phyloP scores from a whole-genome alignment of 2,888 invertebrate species.

The Phlogophora meticulosa region DNA sequence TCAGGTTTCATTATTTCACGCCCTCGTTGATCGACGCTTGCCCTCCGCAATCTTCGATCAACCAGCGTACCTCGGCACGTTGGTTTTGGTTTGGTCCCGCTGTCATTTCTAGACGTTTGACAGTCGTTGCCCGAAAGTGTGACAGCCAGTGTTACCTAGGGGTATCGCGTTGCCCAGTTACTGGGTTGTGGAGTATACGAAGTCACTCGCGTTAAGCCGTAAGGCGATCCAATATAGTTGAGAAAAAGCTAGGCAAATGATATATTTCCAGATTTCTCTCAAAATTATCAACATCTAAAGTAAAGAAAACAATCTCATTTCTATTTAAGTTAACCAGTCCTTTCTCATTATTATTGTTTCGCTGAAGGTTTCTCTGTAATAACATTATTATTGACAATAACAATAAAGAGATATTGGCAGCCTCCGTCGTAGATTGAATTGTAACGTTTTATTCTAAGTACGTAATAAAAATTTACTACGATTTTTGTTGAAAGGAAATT shows the following conservation, averaged over 20 bases:
- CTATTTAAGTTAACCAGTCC: conserved; percentile 1
- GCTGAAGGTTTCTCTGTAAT: conserved; percentile 1
- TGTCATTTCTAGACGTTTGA: too few relatives aligned
- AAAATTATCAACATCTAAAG: conserved; percentile 9
- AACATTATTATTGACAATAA: conserved; percentile 38
- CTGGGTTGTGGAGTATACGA: too few relatives aligned
- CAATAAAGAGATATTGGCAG: conserved; percentile 49
- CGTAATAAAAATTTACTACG: conserved; percentile 50
- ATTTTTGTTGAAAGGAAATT: conserved; percentile 52
- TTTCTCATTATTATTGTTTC: conserved; percentile 29
- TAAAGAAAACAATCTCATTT: conserved; percentile 12
- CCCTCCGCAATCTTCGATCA: too few relatives aligned
- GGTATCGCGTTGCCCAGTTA: too few relatives aligned
- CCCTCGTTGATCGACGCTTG: too few relatives aligned
- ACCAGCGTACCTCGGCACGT: too few relatives aligned
- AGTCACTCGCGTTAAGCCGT: too few relatives aligned
- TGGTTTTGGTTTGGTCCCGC: too few relatives aligned
- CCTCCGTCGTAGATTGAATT: conserved; percentile 41
- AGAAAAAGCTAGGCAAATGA: background rate
- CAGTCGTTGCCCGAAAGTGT: too few relatives aligned
- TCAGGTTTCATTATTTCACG: too few relatives aligned
- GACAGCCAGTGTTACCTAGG: too few relatives aligned
- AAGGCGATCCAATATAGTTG: too few relatives aligned
- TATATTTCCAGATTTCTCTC: background rate
- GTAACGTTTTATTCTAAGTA: conserved; percentile 46